phyloP scores from a whole-genome alignment of 2,113 vertebrate species.

The Limanda limanda region DNA sequence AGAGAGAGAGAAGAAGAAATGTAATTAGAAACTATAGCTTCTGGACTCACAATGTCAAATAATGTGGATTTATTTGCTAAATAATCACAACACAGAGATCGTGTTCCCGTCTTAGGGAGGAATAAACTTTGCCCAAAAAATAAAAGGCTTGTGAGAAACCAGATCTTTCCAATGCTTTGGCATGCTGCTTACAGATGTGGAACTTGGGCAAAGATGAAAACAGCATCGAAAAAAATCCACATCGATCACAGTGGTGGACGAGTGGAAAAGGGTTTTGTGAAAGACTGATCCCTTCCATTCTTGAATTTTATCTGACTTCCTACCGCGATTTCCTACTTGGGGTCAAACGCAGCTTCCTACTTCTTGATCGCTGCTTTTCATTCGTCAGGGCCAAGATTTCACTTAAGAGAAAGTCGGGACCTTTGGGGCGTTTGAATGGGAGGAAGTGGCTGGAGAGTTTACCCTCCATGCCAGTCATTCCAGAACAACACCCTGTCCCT shows the following conservation, averaged over 20 bases:
- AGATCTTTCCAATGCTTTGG: slow-evolving; percentile 25
- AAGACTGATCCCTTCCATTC: slow-evolving; percentile 55
- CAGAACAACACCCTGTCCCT: slow-evolving; percentile 47
- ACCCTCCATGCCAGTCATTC: slow-evolving; percentile 57
- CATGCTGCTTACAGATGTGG: slow-evolving; percentile 4
- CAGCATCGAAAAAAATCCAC: slow-evolving; percentile 19
- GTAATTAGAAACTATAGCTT: slow-evolving; percentile 34
- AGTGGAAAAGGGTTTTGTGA: slow-evolving; percentile 52
- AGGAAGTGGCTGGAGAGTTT: slow-evolving; percentile 78
- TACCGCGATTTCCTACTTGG: slow-evolving; percentile 69
- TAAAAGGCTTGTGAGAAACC: slow-evolving; percentile 21
- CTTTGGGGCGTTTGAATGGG: slow-evolving; percentile 77
- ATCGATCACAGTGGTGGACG: slow-evolving; percentile 46
- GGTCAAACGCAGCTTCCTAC: slow-evolving; percentile 66
- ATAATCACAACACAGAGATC: background rate
- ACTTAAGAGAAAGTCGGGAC: slow-evolving; percentile 77
- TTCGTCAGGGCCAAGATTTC: slow-evolving; percentile 64
- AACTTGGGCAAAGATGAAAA: slow-evolving; percentile 26
- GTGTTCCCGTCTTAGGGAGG: background rate
- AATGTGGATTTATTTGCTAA: background rate
- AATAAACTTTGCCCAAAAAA: background rate
- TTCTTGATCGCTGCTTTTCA: slow-evolving; percentile 52
- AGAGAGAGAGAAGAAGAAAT: slow-evolving; percentile 4
- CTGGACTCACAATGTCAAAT: slow-evolving; percentile 21
- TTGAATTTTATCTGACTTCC: slow-evolving; percentile 78